phyloP scores from a whole-genome alignment of 2,113 vertebrate genomes.

The Eptesicus fuscus region DNA sequence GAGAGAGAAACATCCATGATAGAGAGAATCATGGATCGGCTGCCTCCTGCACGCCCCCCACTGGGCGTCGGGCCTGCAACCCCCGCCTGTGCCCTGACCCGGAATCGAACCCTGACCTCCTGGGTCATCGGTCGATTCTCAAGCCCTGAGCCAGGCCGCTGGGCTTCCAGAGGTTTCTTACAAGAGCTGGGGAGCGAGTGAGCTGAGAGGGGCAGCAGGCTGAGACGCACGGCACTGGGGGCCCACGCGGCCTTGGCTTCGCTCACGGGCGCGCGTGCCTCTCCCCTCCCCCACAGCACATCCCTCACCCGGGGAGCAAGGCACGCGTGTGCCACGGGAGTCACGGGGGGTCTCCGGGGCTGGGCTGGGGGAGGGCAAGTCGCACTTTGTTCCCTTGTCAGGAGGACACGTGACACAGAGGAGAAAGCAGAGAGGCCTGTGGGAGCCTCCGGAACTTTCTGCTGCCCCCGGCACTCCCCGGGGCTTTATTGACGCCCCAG shows the following conservation, averaged over 20 bases:
- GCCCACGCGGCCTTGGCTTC: fast-evolving
- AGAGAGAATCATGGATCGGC: too few relatives aligned
- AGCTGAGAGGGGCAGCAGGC: too few relatives aligned
- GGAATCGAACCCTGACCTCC: too few relatives aligned
- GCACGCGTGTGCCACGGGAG: background rate
- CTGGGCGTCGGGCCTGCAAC: too few relatives aligned
- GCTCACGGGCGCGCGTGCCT: too few relatives aligned
- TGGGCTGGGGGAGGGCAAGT: background rate
- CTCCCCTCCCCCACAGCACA: background rate
- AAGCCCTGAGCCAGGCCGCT: too few relatives aligned
- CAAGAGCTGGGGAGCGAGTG: background rate
- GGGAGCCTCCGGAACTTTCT: background rate
- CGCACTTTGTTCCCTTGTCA: background rate
- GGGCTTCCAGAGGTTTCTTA: background rate
- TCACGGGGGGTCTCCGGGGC: too few relatives aligned
- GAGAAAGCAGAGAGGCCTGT: background rate
- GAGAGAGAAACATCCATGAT: too few relatives aligned
- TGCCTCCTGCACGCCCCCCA: too few relatives aligned
- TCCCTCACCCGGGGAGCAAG: fast-evolving
- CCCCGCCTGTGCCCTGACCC: too few relatives aligned
- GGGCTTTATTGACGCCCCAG: background rate
- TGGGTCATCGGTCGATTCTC: too few relatives aligned
- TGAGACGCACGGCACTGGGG: too few relatives aligned
- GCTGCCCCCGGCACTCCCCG: background rate
- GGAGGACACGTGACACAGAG: background rate